Conservation (phyloP, 2,797 vertebrate species). For the Knipowitschia caucasica region DNA sequence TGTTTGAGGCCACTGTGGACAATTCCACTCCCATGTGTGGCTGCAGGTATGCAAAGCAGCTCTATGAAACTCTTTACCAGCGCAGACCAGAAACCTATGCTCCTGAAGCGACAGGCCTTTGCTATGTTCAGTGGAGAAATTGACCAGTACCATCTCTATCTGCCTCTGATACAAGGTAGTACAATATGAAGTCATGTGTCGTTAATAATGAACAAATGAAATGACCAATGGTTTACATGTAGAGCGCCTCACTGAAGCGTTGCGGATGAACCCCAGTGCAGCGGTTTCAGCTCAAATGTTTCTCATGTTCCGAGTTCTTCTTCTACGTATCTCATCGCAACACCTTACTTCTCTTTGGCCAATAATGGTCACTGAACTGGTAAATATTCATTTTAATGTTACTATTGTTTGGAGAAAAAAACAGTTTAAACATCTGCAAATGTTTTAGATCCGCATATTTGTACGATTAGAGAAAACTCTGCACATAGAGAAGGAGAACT, state of each 20-base stretch:
- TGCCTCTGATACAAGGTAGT: slow-evolving; percentile 94
- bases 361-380: slow-evolving; percentile 97
- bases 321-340: slow-evolving; percentile 92
- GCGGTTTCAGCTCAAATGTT: slow-evolving; percentile 90
- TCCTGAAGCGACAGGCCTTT: slow-evolving; percentile 93
- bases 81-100: slow-evolving; percentile 91
- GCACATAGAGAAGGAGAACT: slow-evolving; percentile 79
- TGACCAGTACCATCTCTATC: slow-evolving; percentile 95
- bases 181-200: no score
- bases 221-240: no score
- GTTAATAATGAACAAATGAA: not conserved
- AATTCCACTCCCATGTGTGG: slow-evolving; percentile 12
- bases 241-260: slow-evolving; percentile 94
- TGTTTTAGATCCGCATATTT: slow-evolving; percentile 86
- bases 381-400: slow-evolving; percentile 55
- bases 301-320: slow-evolving; percentile 92
- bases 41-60: slow-evolving; percentile 89
- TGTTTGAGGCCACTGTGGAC: not conserved
- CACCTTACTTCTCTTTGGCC: slow-evolving; percentile 96
- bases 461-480: slow-evolving; percentile 87
- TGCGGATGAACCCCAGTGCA: slow-evolving; percentile 85
- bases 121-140: slow-evolving; percentile 93
- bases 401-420: not conserved
- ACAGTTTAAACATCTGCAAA: slow-evolving; percentile 5
- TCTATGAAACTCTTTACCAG: slow-evolving; percentile 89